Percentiles rank a stretch among this genome's conserved stretches.
Evolutionary conservation across 2,888 invertebrate species (phyloP).

Genomic region (Hirtodrosophila trivittata): DNA sequence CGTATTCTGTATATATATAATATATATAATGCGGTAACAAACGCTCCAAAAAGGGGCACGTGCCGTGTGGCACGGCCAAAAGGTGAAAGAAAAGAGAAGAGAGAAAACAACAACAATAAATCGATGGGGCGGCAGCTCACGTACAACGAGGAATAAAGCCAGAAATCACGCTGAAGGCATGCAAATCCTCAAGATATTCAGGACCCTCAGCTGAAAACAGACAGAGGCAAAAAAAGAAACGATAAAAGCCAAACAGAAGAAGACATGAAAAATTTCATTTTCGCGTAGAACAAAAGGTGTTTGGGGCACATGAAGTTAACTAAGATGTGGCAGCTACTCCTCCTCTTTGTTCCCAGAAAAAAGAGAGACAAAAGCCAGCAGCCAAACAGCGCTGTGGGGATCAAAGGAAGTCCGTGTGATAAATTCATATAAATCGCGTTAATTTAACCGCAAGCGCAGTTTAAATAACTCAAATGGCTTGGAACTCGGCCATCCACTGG

Average conservation of each 20-base stretch:
- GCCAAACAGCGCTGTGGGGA: not conserved
- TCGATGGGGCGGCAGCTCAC: conserved; percentile 39
- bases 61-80: not conserved
- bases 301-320: conserved; percentile 40
- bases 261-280: conserved; percentile 48
- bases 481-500: conserved; percentile 33
- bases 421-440: conserved; percentile 82
- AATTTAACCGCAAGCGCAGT: conserved; percentile 80
- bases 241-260: conserved; percentile 4
- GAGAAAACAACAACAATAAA: conserved; percentile 34
- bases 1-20: too few species aligned
- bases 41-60: too few species aligned
- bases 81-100: conserved; percentile 6
- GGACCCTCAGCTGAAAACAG: conserved; percentile 12
- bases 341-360: not conserved
- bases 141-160: conserved; percentile 45
- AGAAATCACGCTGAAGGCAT: conserved; percentile 68
- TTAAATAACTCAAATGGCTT: conserved; percentile 73
- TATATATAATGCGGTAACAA: too few species aligned
- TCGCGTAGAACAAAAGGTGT: conserved; percentile 37
- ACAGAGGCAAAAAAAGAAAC: not conserved
- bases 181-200: conserved; percentile 66
- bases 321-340: conserved; percentile 31
- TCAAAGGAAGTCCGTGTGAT: conserved; percentile 48
- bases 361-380: conserved; percentile 12